These are phyloP conservation scores for Chironomus striatipennis DNA, from an alignment of 1,140 invertebrate species.

Conservation along the genomic window DNA sequence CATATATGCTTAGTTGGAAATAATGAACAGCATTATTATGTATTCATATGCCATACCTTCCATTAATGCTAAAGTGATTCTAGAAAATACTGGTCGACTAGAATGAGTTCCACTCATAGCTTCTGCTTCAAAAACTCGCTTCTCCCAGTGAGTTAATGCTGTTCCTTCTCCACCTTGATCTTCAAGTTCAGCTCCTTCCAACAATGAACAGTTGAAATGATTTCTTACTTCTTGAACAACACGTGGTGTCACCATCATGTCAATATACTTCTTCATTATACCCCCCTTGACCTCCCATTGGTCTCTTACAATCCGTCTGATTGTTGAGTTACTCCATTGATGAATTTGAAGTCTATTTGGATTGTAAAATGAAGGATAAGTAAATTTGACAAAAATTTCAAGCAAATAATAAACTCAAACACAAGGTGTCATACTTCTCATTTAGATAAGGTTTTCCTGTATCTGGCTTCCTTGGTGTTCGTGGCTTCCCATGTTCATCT, in stretches of 20 bases:
- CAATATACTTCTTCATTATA: conserved; percentile 60
- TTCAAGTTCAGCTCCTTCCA: conserved; percentile 96
- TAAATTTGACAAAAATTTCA: conserved; percentile 25
- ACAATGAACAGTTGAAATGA: conserved; percentile 81
- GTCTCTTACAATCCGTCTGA: conserved; percentile 64
- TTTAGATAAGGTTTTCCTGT: conserved; percentile 84
- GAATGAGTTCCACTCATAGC: conserved; percentile 99
- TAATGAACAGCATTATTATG: no score
- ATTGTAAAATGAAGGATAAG: no score
- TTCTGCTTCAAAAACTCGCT: conserved; percentile 95
- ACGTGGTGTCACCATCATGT: conserved; percentile 87
- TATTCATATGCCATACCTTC: conserved; percentile 44
- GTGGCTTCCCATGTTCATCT: conserved; percentile 74
- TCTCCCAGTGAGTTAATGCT: conserved; percentile 96
- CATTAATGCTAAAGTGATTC: conserved; percentile 93
- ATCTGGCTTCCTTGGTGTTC: conserved; percentile 67
- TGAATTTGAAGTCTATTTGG: conserved; percentile 69
- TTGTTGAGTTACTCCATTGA: conserved; percentile 87
- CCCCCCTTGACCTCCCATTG: conserved; percentile 82
- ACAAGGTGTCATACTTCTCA: conserved; percentile 59
- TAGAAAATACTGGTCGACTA: conserved; percentile 94
- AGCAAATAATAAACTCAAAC: background rate
- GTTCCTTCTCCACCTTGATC: conserved; percentile 97
- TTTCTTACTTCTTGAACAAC: conserved; percentile 75
- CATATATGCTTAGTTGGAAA: no score